These are phyloP conservation scores for Catocala nupta DNA, from an alignment of 2,888 invertebrate genomes.

Conservation along the genomic window DNA sequence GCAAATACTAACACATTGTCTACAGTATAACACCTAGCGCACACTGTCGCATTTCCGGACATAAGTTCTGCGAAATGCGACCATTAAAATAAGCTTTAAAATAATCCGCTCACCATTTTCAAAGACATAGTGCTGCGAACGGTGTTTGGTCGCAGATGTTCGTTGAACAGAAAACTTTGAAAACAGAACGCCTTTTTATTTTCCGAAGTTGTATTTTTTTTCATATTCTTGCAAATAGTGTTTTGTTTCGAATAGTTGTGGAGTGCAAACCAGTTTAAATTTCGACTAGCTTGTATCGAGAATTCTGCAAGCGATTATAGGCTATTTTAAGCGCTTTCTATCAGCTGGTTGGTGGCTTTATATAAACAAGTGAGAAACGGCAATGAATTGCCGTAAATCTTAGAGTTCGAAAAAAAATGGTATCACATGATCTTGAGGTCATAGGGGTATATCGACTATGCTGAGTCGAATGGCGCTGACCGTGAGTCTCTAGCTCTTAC, in stretches of 20 bases:
- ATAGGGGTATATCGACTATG: too few relatives aligned
- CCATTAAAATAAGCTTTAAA: conserved; percentile 74
- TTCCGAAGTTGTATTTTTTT: conserved; percentile 33
- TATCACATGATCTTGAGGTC: too few relatives aligned
- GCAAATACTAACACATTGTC: conserved; percentile 35
- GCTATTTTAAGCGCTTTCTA: too few relatives aligned
- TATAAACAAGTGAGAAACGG: too few relatives aligned
- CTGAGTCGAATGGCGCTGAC: too few relatives aligned
- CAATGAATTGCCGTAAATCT: too few relatives aligned
- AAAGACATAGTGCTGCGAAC: conserved; percentile 61
- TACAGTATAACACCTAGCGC: conserved; percentile 46
- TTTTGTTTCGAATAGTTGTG: background rate
- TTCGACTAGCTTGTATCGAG: background rate
- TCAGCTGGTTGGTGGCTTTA: too few relatives aligned
- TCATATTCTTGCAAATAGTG: conserved; percentile 3
- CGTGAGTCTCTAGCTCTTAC: too few relatives aligned
- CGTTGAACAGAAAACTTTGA: conserved; percentile 43
- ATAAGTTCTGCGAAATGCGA: conserved; percentile 60
- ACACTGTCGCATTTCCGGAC: conserved; percentile 55
- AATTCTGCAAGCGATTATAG: too few relatives aligned
- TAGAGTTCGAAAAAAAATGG: too few relatives aligned
- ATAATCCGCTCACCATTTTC: conserved; percentile 65
- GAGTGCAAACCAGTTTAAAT: background rate
- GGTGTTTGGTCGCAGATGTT: conserved; percentile 61
- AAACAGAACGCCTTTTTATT: conserved; percentile 45